These are phyloP conservation scores for Osmerus eperlanus DNA, from an alignment of 2,113 vertebrate species.

Conservation along the genomic window DNA sequence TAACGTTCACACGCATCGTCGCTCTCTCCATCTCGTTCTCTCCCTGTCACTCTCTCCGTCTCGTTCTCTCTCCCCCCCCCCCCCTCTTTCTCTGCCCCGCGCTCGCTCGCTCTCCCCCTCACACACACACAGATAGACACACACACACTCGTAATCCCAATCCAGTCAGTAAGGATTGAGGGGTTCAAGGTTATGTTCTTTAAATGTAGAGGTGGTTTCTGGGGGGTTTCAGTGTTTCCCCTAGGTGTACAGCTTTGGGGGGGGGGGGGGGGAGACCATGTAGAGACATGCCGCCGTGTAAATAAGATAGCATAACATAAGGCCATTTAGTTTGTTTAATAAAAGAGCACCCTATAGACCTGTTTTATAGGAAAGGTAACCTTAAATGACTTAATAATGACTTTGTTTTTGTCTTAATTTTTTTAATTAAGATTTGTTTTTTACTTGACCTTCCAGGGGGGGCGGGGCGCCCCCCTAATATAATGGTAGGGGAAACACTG, in stretches of 20 bases:
- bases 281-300: no score
- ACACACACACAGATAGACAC: neutral
- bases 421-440: no score
- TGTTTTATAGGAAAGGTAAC: no score
- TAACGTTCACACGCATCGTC: neutral
- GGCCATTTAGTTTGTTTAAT: no score
- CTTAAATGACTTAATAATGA: no score
- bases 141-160: neutral
- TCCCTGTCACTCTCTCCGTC: neutral
- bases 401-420: no score
- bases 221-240: constrained; percentile 10
- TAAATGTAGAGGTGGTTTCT: constrained; percentile 1
- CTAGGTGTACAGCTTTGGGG: no score
- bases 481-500: neutral
- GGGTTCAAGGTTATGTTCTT: neutral
- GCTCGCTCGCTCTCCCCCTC: constrained; percentile 2
- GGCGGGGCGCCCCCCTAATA: no score
- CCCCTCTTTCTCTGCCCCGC: neutral
- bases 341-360: no score
- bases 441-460: no score
- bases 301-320: no score
- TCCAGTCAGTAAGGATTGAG: neutral
- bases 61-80: neutral
- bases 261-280: no score
- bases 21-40: neutral